Conservation (phyloP, 2,113 vertebrate genomes). For the Microcebus griseorufus region DNA sequence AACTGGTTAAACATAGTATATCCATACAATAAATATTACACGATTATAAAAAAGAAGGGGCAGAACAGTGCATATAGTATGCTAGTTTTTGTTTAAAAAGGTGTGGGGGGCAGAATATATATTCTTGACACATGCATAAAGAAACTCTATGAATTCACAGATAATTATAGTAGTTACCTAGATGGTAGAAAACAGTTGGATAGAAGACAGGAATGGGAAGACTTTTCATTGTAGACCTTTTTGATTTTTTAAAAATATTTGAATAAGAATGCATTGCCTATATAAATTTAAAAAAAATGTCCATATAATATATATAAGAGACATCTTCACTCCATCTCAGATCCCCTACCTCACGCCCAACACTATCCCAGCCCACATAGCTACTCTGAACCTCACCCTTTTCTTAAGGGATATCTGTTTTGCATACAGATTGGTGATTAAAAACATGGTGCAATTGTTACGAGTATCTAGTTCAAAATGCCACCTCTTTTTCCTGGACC, state of each 20-base stretch:
- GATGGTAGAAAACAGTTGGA: no score
- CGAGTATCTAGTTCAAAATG: conserved; percentile 2
- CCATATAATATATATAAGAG: not conserved
- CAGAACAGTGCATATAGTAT: not conserved
- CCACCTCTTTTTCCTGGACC: not conserved
- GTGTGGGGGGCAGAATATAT: no score
- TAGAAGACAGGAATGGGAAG: no score
- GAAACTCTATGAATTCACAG: no score
- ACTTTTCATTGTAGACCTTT: no score
- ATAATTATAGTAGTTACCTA: no score
- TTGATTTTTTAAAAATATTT: no score
- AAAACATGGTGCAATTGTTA: not conserved
- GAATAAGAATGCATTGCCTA: no score
- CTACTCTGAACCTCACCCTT: not conserved
- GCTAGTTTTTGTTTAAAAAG: not conserved
- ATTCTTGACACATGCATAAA: no score
- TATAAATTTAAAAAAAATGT: not conserved
- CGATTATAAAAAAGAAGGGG: not conserved
- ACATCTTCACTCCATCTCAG: not conserved
- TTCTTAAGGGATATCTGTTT: not conserved
- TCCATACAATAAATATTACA: not conserved
- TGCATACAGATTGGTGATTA: not conserved
- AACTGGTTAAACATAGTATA: not conserved
- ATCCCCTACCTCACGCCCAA: not conserved
- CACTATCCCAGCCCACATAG: not conserved